Conservation (phyloP, 37 sponge, comb jelly and placozoan species). For the Chondrosia reniformis region DNA sequence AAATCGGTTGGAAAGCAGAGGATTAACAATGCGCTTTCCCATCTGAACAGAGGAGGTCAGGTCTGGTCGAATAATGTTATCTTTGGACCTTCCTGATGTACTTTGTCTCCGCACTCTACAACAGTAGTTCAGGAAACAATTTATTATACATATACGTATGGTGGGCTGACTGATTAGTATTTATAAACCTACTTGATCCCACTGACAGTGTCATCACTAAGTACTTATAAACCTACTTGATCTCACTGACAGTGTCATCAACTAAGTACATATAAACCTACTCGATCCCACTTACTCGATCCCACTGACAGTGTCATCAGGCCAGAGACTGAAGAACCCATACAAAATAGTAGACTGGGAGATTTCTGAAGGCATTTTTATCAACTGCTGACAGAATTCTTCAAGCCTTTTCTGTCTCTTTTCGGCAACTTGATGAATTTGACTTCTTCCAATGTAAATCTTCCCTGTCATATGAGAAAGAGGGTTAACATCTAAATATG, state of each 20-base stretch:
- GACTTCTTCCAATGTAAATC: conserved; percentile 61
- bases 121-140: background rate
- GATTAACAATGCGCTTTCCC: too few relatives aligned
- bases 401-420: conserved; percentile 69
- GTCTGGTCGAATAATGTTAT: conserved; percentile 10
- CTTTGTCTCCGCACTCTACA: conserved; percentile 10
- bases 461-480: conserved; percentile 32
- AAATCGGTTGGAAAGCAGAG: too few relatives aligned
- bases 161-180: too few relatives aligned
- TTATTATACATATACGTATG: too few relatives aligned
- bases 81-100: background rate
- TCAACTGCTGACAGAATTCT: conserved; percentile 64
- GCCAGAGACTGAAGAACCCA: conserved; percentile 87
- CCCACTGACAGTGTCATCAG: conserved; percentile 58
- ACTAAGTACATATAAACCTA: too few relatives aligned
- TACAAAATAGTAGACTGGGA: conserved; percentile 52
- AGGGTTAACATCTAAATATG: background rate
- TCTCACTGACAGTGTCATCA: too few relatives aligned
- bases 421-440: conserved; percentile 81
- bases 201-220: too few relatives aligned
- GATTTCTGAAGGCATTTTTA: conserved; percentile 64
- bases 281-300: conserved; percentile 31
- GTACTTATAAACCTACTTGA: too few relatives aligned
- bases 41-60: conserved; percentile 18
- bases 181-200: too few relatives aligned